These are phyloP conservation scores for Suricata suricatta DNA, from an alignment of 2,113 vertebrate genomes.

Conservation along the genomic window DNA sequence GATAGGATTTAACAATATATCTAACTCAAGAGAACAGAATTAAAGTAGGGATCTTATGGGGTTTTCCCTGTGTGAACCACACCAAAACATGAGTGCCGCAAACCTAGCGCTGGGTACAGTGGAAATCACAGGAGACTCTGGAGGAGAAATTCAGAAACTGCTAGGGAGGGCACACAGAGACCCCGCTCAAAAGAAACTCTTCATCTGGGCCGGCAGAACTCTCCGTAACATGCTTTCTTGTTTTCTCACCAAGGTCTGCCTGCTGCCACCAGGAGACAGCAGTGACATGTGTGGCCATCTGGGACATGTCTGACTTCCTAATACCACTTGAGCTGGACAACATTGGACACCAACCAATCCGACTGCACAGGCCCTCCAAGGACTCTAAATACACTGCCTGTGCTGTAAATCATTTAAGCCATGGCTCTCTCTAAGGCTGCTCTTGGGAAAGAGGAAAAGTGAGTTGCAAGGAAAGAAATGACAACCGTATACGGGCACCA, in stretches of 20 bases:
- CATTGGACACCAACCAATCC: constrained; percentile 19
- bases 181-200: not conserved
- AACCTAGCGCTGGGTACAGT: not conserved
- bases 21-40: not conserved
- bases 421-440: constrained; percentile 28
- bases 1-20: not conserved
- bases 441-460: not conserved
- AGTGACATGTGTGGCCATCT: constrained; percentile 29
- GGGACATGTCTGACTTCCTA: constrained; percentile 59
- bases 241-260: constrained; percentile 71
- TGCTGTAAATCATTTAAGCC: constrained; percentile 47
- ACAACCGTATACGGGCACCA: not conserved
- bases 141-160: not conserved
- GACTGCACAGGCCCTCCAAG: constrained; percentile 25
- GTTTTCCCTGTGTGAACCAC: not conserved
- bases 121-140: not conserved
- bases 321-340: constrained; percentile 69
- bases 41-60: not conserved
- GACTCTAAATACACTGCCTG: constrained; percentile 65
- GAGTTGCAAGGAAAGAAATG: not conserved
- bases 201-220: not conserved
- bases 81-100: not conserved
- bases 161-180: not conserved
- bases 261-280: constrained; percentile 48
- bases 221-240: not conserved